Conservation (phyloP, 2,797 vertebrate genomes). For the Takifugu rubripes region DNA sequence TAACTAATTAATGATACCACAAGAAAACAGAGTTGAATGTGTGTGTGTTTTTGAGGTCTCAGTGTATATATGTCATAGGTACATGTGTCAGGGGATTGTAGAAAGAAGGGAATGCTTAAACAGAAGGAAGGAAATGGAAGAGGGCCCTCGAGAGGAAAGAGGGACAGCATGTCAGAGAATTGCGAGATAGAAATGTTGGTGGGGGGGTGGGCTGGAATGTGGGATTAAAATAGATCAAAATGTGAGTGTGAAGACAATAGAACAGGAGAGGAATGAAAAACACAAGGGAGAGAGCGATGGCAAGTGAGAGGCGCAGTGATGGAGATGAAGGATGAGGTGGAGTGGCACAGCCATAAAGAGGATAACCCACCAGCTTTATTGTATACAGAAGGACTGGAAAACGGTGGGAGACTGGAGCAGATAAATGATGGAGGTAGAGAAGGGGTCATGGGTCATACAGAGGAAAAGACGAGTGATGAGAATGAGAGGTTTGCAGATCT, state of each 20-base stretch:
- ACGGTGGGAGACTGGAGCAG: conserved; percentile 27
- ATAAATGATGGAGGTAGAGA: conserved; percentile 28
- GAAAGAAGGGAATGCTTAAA: conserved; percentile 35
- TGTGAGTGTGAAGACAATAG: conserved; percentile 34
- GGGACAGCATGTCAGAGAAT: conserved; percentile 54
- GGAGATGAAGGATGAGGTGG: conserved; percentile 63
- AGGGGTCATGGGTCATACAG: conserved; percentile 27
- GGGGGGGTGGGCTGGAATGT: conserved; percentile 2
- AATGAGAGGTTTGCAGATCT: conserved; percentile 35
- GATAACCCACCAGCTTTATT: conserved; percentile 46
- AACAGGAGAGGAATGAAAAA: conserved; percentile 34
- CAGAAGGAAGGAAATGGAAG: conserved; percentile 29
- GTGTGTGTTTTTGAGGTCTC: conserved; percentile 7
- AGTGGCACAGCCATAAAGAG: conserved; percentile 50
- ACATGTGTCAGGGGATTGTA: conserved; percentile 38
- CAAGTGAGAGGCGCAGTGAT: conserved; percentile 42
- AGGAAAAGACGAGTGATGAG: conserved; percentile 25
- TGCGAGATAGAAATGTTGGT: conserved; percentile 41
- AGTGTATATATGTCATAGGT: conserved; percentile 16
- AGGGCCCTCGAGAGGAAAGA: conserved; percentile 42
- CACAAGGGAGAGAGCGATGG: conserved; percentile 35
- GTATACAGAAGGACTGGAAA: conserved; percentile 30
- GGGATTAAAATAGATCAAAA: conserved; percentile 26
- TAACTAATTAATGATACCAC: too few relatives aligned
- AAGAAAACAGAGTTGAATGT: not conserved